These are phyloP conservation scores for Caerostris extrusa DNA, from an alignment of 1,140 invertebrate species.

Conservation along the genomic window DNA sequence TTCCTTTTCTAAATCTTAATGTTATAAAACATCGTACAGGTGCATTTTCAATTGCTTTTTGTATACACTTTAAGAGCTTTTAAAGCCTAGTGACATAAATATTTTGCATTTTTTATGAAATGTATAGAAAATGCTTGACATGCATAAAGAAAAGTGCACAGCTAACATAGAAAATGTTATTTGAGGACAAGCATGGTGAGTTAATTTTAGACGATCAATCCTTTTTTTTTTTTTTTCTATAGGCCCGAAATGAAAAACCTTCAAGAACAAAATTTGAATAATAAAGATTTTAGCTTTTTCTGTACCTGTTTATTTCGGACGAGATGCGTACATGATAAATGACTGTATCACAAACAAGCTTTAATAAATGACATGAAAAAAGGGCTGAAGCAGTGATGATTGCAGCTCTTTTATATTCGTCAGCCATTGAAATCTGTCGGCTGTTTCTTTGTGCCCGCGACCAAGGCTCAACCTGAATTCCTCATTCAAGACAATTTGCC, in stretches of 20 bases:
- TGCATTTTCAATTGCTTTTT: no score
- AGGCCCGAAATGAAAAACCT: neutral
- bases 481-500: constrained; percentile 30
- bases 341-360: neutral
- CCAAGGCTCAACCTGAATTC: constrained; percentile 42
- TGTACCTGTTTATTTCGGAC: neutral
- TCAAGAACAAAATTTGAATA: neutral
- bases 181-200: neutral
- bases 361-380: constrained; percentile 42
- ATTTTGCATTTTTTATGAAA: no score
- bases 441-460: constrained; percentile 6
- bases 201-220: neutral
- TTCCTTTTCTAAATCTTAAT: no score
- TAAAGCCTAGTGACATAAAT: no score
- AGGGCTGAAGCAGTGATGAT: constrained; percentile 19
- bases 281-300: neutral
- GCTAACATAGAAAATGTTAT: neutral
- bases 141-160: neutral
- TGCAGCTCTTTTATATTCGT: neutral
- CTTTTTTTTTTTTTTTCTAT: neutral
- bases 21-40: no score
- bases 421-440: constrained; percentile 37
- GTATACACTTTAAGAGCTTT: no score
- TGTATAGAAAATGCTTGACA: no score
- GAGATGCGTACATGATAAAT: constrained; percentile 39